These are phyloP conservation scores for Mystacornis crossleyi DNA, from an alignment of 2,113 vertebrate genomes.

Conservation along the genomic window DNA sequence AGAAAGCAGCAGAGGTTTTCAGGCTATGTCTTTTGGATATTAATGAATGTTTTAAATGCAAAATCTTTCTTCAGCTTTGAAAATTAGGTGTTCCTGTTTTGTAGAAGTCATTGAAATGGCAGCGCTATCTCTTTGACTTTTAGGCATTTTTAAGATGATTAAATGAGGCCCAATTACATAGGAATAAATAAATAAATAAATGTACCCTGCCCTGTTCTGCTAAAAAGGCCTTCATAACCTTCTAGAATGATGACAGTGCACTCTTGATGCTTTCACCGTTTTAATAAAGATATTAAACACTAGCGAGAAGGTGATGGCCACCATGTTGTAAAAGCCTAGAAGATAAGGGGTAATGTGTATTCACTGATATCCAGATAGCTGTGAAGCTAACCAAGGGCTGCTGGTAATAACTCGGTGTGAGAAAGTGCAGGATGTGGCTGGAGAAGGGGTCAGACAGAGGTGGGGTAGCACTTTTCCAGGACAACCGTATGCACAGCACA, in stretches of 20 bases:
- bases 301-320: not conserved
- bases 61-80: not conserved
- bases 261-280: not conserved
- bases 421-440: not conserved
- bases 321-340: too few species aligned
- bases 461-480: not conserved
- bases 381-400: not conserved
- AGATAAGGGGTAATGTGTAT: too few species aligned
- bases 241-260: not conserved
- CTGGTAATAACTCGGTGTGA: too few species aligned
- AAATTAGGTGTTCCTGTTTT: not conserved
- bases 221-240: not conserved
- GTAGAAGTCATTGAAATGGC: not conserved
- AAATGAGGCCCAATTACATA: not conserved
- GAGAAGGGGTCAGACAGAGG: not conserved
- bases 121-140: not conserved
- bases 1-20: not conserved
- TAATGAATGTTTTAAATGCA: not conserved
- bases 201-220: not conserved
- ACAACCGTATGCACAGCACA: not conserved
- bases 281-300: not conserved
- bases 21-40: not conserved
- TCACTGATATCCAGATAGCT: rapidly evolving
- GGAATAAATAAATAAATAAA: not conserved
- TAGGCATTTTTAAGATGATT: not conserved